Evolutionary conservation across 2,113 vertebrate species (phyloP), one percentile per base, ranked within the genome.

Genomic region (Paracyprichromis sp.): DNA sequence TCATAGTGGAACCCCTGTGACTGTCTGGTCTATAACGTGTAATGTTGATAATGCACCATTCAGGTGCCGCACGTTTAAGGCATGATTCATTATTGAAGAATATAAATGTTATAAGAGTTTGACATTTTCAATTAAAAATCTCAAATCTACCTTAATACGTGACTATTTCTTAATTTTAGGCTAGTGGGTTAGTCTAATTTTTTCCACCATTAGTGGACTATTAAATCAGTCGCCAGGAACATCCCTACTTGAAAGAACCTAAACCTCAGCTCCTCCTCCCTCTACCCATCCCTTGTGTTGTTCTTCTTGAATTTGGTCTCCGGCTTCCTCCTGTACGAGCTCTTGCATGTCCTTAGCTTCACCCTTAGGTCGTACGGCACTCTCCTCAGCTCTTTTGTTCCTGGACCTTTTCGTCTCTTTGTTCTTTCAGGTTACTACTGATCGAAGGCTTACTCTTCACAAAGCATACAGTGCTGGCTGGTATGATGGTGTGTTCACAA

Each of bases 221-320:
- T 38, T 38, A 38, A 38, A 69, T 69, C 19, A 69, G 19, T 38
- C 34, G 2, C 34, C 63, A 38, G 63, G 61, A 66, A 66, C 19
- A 66, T 38, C 19, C 61, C 63, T 21, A 13, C 34, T 40, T 69
- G 36, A 69, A 69, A 40, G 36, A 40, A 29, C 13, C 56, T 59
- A 59, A 69, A 69, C 7, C 34, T 40, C 63, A 21, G 19, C 36
- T 69, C 11, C 11, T 66, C 19, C 61, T 38, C 7, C 19, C 61
- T 69, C 63, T 69, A 69, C 34, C 11, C 19, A 69, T 38, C 63
- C 4, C 1, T 69, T 38, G 19, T 69, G 34, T 69, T 38, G 34
- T 38, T 69, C 63, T 1, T 69, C 63, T 69, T 21, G 63, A 69
- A 69, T 38, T 69, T 69, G 19, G 19, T 69, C 63, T 69, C 61